phyloP scores from a whole-genome alignment of 2,797 vertebrate species.

The Pteropus rufus region DNA sequence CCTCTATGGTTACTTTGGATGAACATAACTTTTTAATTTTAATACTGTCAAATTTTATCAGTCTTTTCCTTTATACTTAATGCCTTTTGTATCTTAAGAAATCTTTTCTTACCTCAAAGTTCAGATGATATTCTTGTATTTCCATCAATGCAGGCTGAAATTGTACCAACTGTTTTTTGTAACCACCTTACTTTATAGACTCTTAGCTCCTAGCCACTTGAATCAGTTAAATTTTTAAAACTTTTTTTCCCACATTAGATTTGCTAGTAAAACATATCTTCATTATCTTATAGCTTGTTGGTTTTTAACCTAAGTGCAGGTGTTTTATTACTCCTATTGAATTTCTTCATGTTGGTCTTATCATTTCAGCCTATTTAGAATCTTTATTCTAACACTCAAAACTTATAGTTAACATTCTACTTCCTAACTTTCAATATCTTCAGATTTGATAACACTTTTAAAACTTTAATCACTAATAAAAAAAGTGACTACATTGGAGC shows the following conservation, averaged over 20 bases:
- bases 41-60: neutral
- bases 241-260: neutral
- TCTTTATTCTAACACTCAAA: neutral
- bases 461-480: neutral
- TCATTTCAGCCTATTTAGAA: neutral
- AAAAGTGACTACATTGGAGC: neutral
- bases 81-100: neutral
- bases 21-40: neutral
- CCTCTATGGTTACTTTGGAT: neutral
- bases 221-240: neutral
- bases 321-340: neutral
- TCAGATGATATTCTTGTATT: neutral
- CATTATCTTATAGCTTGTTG: neutral
- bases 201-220: neutral
- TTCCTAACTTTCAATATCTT: neutral
- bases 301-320: neutral
- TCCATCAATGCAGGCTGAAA: neutral
- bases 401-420: neutral
- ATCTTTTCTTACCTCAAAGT: neutral
- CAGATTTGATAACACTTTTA: neutral
- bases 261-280: neutral
- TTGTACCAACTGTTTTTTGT: neutral
- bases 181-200: too few relatives aligned
- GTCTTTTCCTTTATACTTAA: neutral
- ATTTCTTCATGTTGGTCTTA: slow-evolving; percentile 15